Percentiles rank a stretch among this genome's conserved stretches.
These are phyloP conservation scores for Lepus timidus DNA, from an alignment of 2,113 vertebrate species.

Conservation along the genomic window DNA sequence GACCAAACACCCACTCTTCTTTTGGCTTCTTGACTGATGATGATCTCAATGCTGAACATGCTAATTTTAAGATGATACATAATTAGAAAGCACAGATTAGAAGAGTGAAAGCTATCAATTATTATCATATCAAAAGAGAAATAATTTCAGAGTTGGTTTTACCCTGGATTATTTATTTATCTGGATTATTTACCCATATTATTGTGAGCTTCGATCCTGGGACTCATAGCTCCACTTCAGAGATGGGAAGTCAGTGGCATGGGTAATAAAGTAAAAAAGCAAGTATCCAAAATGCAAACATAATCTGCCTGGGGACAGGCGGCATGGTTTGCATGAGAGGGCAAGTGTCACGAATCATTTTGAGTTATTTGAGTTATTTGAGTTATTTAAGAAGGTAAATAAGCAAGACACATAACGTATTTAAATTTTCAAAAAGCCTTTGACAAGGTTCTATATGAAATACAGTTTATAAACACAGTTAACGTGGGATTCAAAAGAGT, in stretches of 20 bases:
- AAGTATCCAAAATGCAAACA: background rate
- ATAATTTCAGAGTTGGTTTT: slow-evolving; percentile 41
- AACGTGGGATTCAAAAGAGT: background rate
- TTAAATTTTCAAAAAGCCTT: slow-evolving; percentile 65
- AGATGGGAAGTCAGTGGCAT: background rate
- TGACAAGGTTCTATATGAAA: slow-evolving; percentile 64
- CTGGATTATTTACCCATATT: background rate
- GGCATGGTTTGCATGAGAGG: background rate
- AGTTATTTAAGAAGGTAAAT: slow-evolving; percentile 60
- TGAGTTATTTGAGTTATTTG: slow-evolving; percentile 47
- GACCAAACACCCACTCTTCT: no score
- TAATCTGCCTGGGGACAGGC: background rate
- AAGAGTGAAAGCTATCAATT: background rate
- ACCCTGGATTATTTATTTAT: slow-evolving; percentile 37
- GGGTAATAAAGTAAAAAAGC: background rate
- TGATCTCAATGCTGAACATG: slow-evolving; percentile 35
- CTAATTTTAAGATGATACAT: slow-evolving; percentile 46
- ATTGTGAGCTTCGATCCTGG: background rate
- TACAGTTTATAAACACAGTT: slow-evolving; percentile 31
- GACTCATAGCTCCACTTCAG: background rate
- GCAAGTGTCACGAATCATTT: background rate
- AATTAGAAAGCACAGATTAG: slow-evolving; percentile 41
- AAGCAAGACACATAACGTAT: slow-evolving; percentile 56
- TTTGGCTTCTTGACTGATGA: background rate
- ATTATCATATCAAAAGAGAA: slow-evolving; percentile 4